phyloP scores from a whole-genome alignment of 2,113 vertebrate genomes.

The Potamarius usumacintae region DNA sequence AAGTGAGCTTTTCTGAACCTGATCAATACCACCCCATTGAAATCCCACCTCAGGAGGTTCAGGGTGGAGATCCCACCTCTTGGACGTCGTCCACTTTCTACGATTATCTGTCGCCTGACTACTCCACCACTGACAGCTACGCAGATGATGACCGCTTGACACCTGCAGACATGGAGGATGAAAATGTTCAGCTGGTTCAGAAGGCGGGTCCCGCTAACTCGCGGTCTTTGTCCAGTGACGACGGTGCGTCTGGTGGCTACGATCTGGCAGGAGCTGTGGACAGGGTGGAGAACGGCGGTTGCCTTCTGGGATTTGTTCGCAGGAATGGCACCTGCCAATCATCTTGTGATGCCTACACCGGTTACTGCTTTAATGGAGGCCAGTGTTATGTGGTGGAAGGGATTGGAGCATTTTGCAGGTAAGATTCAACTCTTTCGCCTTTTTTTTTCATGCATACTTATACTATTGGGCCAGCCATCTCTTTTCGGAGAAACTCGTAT shows the following conservation, averaged over 20 bases:
- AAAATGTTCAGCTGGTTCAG: constrained; percentile 63
- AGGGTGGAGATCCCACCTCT: constrained; percentile 71
- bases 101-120: constrained; percentile 84
- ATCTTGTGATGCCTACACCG: constrained; percentile 75
- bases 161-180: constrained; percentile 71
- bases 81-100: constrained; percentile 84
- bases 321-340: constrained; percentile 81
- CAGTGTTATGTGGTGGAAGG: constrained; percentile 85
- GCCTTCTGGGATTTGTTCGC: constrained; percentile 73
- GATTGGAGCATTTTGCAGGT: constrained; percentile 84
- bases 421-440: constrained; percentile 49
- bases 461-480: no score
- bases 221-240: constrained; percentile 31
- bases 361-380: constrained; percentile 85
- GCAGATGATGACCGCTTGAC: constrained; percentile 80
- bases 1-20: constrained; percentile 82
- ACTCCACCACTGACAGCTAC: constrained; percentile 84
- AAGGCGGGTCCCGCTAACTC: constrained; percentile 59
- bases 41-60: constrained; percentile 63
- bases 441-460: neutral
- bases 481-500: neutral
- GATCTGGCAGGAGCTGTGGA: neutral
- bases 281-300: constrained; percentile 52
- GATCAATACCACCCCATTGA: constrained; percentile 56
- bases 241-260: constrained; percentile 18